Conservation (phyloP, 2,888 invertebrate species). For the Microplitis deprimator region DNA sequence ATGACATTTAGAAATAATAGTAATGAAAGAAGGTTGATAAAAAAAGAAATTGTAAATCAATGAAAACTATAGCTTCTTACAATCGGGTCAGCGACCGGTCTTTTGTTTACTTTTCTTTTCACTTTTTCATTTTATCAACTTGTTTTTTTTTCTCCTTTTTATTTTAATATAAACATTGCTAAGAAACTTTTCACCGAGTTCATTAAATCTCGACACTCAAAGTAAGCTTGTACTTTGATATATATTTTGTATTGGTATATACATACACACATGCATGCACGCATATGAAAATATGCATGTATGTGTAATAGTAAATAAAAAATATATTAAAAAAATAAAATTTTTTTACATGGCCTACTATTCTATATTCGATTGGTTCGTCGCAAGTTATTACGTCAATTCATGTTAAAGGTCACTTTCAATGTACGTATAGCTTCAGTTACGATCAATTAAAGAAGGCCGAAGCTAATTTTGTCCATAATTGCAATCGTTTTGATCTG, state of each 20-base stretch:
- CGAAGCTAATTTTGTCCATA: slow-evolving; percentile 42
- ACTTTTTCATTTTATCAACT: neutral
- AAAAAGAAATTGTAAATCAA: slow-evolving; percentile 42
- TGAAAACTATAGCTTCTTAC: slow-evolving; percentile 39
- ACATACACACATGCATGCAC: neutral
- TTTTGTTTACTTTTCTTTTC: slow-evolving; percentile 29
- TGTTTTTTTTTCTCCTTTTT: neutral
- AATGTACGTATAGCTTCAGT: slow-evolving; percentile 38
- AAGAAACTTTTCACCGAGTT: neutral
- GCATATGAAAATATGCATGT: neutral
- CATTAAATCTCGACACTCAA: neutral
- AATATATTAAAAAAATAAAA: slow-evolving; percentile 15
- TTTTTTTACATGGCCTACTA: slow-evolving; percentile 42
- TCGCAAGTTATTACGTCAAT: slow-evolving; percentile 41
- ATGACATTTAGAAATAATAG: slow-evolving; percentile 44
- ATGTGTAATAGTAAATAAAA: neutral
- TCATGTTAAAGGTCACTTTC: slow-evolving; percentile 42
- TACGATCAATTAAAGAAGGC: slow-evolving; percentile 45
- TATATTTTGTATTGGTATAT: neutral
- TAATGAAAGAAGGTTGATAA: slow-evolving; percentile 41
- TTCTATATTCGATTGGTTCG: slow-evolving; percentile 38
- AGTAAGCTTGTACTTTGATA: neutral
- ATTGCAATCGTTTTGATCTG: slow-evolving; percentile 37
- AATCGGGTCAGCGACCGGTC: slow-evolving; percentile 42
- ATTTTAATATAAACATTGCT: neutral